phyloP scores from a whole-genome alignment of 2,888 invertebrate species.

The Agonopterix arenella region DNA sequence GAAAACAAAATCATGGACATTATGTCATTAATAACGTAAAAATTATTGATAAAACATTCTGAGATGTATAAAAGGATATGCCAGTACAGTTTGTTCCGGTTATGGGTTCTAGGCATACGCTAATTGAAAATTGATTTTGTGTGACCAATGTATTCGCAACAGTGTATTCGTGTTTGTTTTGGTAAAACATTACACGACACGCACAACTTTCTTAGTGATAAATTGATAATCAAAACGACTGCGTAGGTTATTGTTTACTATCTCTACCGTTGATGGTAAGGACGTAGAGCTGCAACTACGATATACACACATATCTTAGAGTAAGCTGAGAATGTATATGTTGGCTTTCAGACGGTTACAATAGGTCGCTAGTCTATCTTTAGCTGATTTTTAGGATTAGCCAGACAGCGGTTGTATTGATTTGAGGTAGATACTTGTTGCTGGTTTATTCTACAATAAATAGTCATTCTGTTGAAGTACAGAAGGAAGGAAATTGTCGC shows the following conservation, averaged over 20 bases:
- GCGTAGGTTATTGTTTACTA: background rate
- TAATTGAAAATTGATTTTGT: slow-evolving; percentile 46
- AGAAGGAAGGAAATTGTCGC: too few relatives aligned
- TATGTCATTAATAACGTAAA: slow-evolving; percentile 26
- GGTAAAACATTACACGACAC: slow-evolving; percentile 14
- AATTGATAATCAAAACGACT: slow-evolving; percentile 6
- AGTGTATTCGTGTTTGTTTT: slow-evolving; percentile 24
- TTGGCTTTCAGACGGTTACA: too few relatives aligned
- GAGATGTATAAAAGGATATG: slow-evolving; percentile 19
- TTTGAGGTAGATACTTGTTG: too few relatives aligned
- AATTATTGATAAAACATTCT: slow-evolving; percentile 16
- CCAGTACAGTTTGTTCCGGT: slow-evolving; percentile 30
- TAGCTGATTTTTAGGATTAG: background rate
- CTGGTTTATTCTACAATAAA: too few relatives aligned
- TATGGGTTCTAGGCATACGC: slow-evolving; percentile 24
- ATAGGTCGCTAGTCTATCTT: background rate
- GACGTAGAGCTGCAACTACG: too few relatives aligned
- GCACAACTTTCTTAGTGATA: slow-evolving; percentile 12
- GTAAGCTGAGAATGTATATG: too few relatives aligned
- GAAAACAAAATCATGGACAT: slow-evolving; percentile 63
- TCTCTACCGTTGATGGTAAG: background rate
- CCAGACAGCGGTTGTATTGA: background rate
- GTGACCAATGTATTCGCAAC: slow-evolving; percentile 22
- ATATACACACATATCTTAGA: too few relatives aligned
- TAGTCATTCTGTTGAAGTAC: too few relatives aligned